Percentiles rank a stretch among this genome's conserved stretches.
Evolutionary conservation across 2,797 vertebrate species (phyloP).

Genomic region (Poecilia wingei): DNA sequence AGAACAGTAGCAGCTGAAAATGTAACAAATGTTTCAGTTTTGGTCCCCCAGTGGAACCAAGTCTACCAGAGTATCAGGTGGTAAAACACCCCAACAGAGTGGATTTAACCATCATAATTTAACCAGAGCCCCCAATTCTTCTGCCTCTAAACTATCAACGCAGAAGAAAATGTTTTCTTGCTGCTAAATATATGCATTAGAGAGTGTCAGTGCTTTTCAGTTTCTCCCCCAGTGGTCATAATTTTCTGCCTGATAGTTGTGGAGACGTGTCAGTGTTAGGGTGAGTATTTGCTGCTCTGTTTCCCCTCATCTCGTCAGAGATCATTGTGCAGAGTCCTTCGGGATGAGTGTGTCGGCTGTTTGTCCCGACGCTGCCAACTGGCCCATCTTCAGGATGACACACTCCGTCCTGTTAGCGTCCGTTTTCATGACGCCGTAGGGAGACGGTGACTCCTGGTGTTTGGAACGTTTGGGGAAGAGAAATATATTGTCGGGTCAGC

Average conservation of each 20-base stretch:
- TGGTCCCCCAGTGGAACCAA: too few species aligned
- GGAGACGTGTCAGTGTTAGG: neutral
- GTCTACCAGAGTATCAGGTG: too few species aligned
- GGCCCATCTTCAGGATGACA: conserved; percentile 29
- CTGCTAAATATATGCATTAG: neutral
- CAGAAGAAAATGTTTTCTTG: neutral
- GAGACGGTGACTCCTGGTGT: conserved; percentile 30
- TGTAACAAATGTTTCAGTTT: too few species aligned
- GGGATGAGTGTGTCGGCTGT: conserved; percentile 37
- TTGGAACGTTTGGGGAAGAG: conserved; percentile 31
- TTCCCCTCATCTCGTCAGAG: conserved; percentile 17
- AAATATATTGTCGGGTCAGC: conserved; percentile 46
- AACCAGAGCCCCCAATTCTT: neutral
- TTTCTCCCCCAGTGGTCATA: neutral
- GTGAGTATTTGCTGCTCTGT: conserved; percentile 6
- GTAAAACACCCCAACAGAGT: neutral
- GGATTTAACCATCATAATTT: neutral
- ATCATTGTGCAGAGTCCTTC: conserved; percentile 35
- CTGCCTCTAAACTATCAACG: neutral
- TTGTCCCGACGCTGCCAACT: conserved; percentile 25
- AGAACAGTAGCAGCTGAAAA: too few species aligned
- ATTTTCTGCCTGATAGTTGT: neutral
- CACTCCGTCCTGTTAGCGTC: conserved; percentile 34
- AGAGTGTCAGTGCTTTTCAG: neutral
- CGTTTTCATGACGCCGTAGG: conserved; percentile 15